Base-by-base conservation (phyloP, 1,140 invertebrate genomes). In the Lasaia peninsularis region DNA sequence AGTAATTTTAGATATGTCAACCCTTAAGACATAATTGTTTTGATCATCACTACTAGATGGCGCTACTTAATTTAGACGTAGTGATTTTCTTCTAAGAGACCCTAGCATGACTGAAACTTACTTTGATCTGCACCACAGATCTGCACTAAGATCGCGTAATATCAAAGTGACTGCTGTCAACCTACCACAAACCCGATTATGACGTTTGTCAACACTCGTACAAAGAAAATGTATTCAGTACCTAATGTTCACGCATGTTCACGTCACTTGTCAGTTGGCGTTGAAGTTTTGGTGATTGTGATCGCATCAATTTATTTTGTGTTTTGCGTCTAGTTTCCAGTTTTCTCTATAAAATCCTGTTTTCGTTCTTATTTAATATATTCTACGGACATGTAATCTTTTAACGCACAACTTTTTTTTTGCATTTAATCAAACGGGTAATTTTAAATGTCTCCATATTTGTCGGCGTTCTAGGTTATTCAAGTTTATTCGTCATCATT, bases 381-480 rank as follows among this genome's bases (percentile, higher is more conserved):
- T 44, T 10, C 10, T 20, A 16, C 40, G 40, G 40, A 18, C 40
- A 44, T 44, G 40, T 44, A 44, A 48, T 20, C 40, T 18, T 21
- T 48, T 48, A 48, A 10, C 24, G 24, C 18, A n/a, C 18, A 2
- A 20, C 40, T 18, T n/a, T 20, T 21, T 40, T 21, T 48, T 21
- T 48, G 40, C 40, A 48, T 48, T 48, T 48, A 48, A 48, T 21
- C 20, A 12, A 28, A 21, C 18, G 40, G 5, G 16, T 20, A 21
- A 21, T 48, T 48, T 48, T 48, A 21, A 48, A 48, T 48, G 40
- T 11, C 40, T 21, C 18, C 20, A 51, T 60, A 62, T 60, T 53
- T 64, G 65, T 72, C 75, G 75, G 75, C 73, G 49, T 73, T 70
- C 56, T 67, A 80, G 80, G 80, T 82, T 82, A 80, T 69, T 73